Evolutionary conservation across 2,797 vertebrate genomes (phyloP).

Genomic region (Nasua narica): DNA sequence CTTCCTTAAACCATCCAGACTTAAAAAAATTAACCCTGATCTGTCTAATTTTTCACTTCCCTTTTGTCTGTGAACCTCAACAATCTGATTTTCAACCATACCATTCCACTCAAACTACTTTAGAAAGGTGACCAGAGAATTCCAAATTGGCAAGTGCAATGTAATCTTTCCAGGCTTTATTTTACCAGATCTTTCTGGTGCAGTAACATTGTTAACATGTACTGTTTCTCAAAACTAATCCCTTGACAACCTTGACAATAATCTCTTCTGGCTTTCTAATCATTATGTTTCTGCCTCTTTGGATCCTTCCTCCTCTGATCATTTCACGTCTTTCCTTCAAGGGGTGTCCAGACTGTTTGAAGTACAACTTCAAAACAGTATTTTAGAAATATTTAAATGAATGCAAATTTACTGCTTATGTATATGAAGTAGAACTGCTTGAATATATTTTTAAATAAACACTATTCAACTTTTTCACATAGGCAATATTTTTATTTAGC

Average conservation of each 20-base stretch:
- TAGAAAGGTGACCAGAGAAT: neutral
- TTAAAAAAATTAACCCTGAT: slow-evolving; percentile 29
- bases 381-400: slow-evolving; percentile 11
- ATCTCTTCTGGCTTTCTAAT: neutral
- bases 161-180: neutral
- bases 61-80: slow-evolving; percentile 25
- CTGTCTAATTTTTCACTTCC: slow-evolving; percentile 26
- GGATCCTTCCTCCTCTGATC: neutral
- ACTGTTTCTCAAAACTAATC: neutral
- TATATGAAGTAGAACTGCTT: neutral
- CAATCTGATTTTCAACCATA: neutral
- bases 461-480: neutral
- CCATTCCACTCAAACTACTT: neutral
- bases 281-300: neutral
- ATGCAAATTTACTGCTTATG: neutral
- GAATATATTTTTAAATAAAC: slow-evolving; percentile 17
- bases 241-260: neutral
- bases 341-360: neutral
- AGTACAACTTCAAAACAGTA: neutral
- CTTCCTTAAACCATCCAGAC: neutral
- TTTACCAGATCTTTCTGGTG: neutral
- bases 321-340: neutral
- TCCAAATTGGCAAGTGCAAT: neutral
- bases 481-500: neutral
- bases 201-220: neutral